Percentiles rank a stretch among this genome's conserved stretches.
Conservation (phyloP, 2,888 invertebrate species). For the Drosophila stalkeri region DNA sequence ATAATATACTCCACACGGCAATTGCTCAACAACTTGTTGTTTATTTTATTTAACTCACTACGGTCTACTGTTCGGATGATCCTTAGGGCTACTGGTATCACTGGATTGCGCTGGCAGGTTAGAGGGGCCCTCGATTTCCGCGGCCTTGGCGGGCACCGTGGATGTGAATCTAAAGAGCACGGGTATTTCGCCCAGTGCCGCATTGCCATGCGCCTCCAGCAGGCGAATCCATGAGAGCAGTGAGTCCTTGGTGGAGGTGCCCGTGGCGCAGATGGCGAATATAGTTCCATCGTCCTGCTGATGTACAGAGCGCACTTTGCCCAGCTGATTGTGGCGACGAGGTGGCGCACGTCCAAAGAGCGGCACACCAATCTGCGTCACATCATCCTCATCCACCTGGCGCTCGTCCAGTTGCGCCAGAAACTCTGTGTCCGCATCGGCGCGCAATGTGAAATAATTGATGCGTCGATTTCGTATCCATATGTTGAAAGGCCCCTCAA, state of each 20-base stretch:
- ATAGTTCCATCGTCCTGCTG: conserved; percentile 97
- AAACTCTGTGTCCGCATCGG: conserved; percentile 88
- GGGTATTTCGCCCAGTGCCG: conserved; percentile 90
- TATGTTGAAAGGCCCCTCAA: conserved; percentile 93
- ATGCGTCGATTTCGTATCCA: conserved; percentile 91
- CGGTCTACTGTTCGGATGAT: conserved; percentile 8
- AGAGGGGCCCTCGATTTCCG: conserved; percentile 70
- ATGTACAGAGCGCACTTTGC: conserved; percentile 90
- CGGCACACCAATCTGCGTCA: conserved; percentile 88
- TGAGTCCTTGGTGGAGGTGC: conserved; percentile 95
- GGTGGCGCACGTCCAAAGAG: conserved; percentile 85
- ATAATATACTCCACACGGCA: conserved; percentile 19
- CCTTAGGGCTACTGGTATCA: conserved; percentile 45
- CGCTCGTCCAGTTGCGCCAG: conserved; percentile 82
- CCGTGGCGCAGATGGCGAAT: conserved; percentile 95
- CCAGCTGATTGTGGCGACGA: conserved; percentile 84
- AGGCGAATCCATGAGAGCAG: conserved; percentile 95
- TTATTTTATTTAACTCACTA: conserved; percentile 44
- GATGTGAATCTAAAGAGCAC: conserved; percentile 93
- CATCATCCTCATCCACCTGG: conserved; percentile 89
- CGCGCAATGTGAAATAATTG: conserved; percentile 93
- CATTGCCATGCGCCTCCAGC: conserved; percentile 91
- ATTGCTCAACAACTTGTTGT: conserved; percentile 46
- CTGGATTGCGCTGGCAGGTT: conserved; percentile 53
- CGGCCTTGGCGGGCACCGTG: conserved; percentile 78